Base-by-base conservation (phyloP, 2,113 vertebrate species). In the Alaudala cheleensis region DNA sequence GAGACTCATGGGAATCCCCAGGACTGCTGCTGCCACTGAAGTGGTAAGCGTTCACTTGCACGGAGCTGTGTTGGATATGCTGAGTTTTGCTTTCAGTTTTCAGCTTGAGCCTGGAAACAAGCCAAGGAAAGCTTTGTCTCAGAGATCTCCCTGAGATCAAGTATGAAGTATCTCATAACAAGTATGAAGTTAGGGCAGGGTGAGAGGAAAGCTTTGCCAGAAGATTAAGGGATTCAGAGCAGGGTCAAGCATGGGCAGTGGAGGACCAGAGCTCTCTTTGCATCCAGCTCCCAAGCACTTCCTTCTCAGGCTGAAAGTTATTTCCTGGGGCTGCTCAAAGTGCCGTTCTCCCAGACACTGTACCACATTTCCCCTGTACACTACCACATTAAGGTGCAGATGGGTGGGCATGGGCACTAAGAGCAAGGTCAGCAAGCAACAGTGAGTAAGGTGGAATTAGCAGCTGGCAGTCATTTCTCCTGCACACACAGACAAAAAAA, bases 21-120 rank as follows among this genome's bases (percentile, higher is more conserved):
- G 54, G 24, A 76, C 4, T 5, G 1, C 10, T 0, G 2, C 31
- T 67, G 31, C 22, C 42, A 31, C 1, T 53, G 45, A 40, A 53
- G n/a, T 1, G 5, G 21, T 6, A 6, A 29, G 6, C 6, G 31
- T 9, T 77, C 20, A 8, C 39, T 40, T 61, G 50, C 47, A 25
- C 0, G 0, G 33, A 3, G 2, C 17, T 0, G 0, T 5, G 23
- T 47, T 9, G 9, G 28, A 37, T 39, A 8, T 9, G 6, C 17
- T 40, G 16, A 57, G 33, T 37, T 87, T 90, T 42, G 54, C 45
- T 87, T 65, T 84, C 44, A 15, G n/a, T 50, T 45, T 90, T 73
- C 23, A 60, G 9, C 17, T 39, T 73, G 24, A 77, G 19, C 23
- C 49, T 34, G 26, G 29, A 65, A 87, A 65, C 1, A 34, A 15